A percentile compares a stretch with the other conserved stretches of the same genome.
phyloP scores from a whole-genome alignment of 2,888 invertebrate genomes.

The Encarsia formosa region DNA sequence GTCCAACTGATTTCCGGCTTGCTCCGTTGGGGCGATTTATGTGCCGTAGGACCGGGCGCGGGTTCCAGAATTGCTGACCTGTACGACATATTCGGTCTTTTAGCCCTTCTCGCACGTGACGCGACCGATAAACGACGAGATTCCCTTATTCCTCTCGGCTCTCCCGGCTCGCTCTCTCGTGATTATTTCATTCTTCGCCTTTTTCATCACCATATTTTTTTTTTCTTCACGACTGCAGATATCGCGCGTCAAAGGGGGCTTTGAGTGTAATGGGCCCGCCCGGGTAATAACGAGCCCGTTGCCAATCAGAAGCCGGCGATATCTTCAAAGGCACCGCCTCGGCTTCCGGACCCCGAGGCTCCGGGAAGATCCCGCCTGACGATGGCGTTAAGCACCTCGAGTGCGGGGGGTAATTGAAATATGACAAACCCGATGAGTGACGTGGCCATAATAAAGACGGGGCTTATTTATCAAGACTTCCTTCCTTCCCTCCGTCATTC shows the following conservation, averaged over 20 bases:
- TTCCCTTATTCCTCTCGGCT: background rate
- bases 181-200: slow-evolving; percentile 20
- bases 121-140: slow-evolving; percentile 20
- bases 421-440: slow-evolving; percentile 9
- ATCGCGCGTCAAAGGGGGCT: background rate
- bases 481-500: too few species aligned
- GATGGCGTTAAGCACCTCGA: background rate
- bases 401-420: slow-evolving; percentile 14
- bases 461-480: too few species aligned
- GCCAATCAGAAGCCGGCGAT: background rate
- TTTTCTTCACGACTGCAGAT: background rate
- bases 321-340: background rate
- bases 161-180: slow-evolving; percentile 7
- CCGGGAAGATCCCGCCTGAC: too few species aligned
- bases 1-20: slow-evolving; percentile 25
- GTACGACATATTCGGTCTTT: slow-evolving; percentile 24
- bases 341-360: background rate
- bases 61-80: slow-evolving; percentile 29
- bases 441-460: too few species aligned
- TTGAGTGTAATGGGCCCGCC: too few species aligned
- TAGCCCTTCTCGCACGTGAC: slow-evolving; percentile 1
- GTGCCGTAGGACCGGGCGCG: slow-evolving; percentile 12
- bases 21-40: slow-evolving; percentile 19
- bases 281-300: too few species aligned
- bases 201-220: slow-evolving; percentile 23